A percentile compares a stretch with the other conserved stretches of the same genome.
Evolutionary conservation across 2,888 invertebrate genomes (phyloP).

Genomic region (Apotomis capreana): DNA sequence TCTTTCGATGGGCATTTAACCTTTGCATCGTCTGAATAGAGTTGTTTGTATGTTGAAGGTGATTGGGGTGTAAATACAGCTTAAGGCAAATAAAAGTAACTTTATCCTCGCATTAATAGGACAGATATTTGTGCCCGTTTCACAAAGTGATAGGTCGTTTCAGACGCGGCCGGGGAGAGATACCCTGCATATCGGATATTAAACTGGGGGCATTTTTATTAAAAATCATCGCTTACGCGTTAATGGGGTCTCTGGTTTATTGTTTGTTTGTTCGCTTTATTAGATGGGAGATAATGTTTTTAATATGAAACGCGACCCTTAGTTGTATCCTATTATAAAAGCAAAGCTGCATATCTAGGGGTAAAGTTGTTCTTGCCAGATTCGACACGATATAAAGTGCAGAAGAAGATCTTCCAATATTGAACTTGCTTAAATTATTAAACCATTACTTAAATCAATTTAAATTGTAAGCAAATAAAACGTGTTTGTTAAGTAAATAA

Average conservation of each 20-base stretch:
- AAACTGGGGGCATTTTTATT: slow-evolving; percentile 73
- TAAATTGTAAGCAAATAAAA: too few species aligned
- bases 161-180: slow-evolving; percentile 46
- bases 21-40: neutral
- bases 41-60: slow-evolving; percentile 36
- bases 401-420: too few species aligned
- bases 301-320: slow-evolving; percentile 12
- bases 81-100: slow-evolving; percentile 11
- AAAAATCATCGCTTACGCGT: slow-evolving; percentile 74
- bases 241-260: slow-evolving; percentile 60
- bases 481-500: too few species aligned
- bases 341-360: too few species aligned
- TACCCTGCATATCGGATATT: slow-evolving; percentile 68
- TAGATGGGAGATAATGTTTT: slow-evolving; percentile 30
- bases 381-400: too few species aligned
- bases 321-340: slow-evolving; percentile 1
- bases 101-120: slow-evolving; percentile 21
- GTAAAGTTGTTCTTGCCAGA: too few species aligned
- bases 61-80: neutral
- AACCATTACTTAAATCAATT: too few species aligned
- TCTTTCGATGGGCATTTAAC: slow-evolving; percentile 33
- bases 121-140: slow-evolving; percentile 11
- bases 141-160: slow-evolving; percentile 38
- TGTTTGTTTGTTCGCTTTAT: slow-evolving; percentile 54
- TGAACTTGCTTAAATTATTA: too few species aligned